Evolutionary conservation across 2,797 vertebrate genomes (phyloP), one percentile per base, ranked within the genome.

Genomic region (Buphagus erythrorhynchus): DNA sequence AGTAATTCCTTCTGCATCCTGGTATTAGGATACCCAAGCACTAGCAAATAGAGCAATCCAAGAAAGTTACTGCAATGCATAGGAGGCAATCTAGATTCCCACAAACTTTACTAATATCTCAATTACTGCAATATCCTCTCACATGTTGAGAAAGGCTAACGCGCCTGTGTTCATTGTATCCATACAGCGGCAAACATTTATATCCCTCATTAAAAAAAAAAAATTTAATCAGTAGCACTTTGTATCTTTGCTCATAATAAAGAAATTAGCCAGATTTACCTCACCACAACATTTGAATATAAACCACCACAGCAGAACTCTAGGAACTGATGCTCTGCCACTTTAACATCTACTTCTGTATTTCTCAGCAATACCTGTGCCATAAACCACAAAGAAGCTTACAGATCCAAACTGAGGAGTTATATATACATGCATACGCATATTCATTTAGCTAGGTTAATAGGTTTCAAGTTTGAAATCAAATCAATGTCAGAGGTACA

Each of bases 201-300:
- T 3, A 51, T 4, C 19, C 8, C 7, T 33, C 49, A 63, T 42
- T 5, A 75, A 59, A 54, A 49, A 21, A 25, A 4, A 14, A 31
- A 14, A 2, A 26, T 6, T 6, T 6, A 3, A 59, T 11, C 54
- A 48, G 42, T 1, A 76, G 42, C 46, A 83, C 33, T 31, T 22
- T 3, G 0, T 16, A 36, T 5, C 57, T 72, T 55, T 5, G 0
- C 42, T 33, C 18, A 12, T 0, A 73, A 31, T 17, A 52, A 52
- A 86, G 13, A 33, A 45, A 43, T 3, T 13, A 57, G 18, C 10
- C 54, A 49, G 24, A 28, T 75, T 49, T 48, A 71, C 45, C n/a
- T 52, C 54, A 22, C 36, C 71, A 45, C 58, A 63, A 29, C 24
- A 71, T 14, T 1, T 46, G 51, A 72, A 57, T 3, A 26, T 25